phyloP scores from a whole-genome alignment of 2,113 vertebrate species.

The Anseranas semipalmata region DNA sequence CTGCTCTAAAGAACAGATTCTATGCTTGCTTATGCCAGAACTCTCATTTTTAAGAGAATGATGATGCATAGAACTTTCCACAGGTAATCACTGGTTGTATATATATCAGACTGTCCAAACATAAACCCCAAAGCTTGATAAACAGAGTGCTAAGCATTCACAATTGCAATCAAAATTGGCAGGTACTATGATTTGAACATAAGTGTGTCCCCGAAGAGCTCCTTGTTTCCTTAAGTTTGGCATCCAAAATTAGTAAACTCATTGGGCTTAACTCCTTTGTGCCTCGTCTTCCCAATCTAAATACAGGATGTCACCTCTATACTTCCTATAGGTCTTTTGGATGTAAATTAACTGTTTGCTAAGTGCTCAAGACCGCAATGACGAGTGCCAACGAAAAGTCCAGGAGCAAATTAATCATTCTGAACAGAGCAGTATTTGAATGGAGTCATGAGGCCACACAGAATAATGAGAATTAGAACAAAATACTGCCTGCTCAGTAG shows the following conservation, averaged over 20 bases:
- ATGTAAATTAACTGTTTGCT: background rate
- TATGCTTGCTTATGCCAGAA: background rate
- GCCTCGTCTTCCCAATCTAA: background rate
- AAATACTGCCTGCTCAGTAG: background rate
- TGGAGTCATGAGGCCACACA: background rate
- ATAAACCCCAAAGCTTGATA: background rate
- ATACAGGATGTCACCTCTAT: background rate
- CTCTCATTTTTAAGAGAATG: no score
- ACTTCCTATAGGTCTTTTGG: background rate
- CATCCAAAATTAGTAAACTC: background rate
- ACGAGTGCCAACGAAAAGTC: background rate
- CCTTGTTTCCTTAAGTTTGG: background rate
- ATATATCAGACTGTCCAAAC: background rate
- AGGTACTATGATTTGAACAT: background rate
- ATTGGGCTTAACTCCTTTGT: background rate
- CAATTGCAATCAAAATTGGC: background rate
- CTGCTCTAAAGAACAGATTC: background rate
- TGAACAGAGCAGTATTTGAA: background rate
- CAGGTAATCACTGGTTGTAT: background rate
- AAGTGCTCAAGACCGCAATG: background rate
- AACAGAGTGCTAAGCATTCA: background rate
- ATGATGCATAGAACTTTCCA: background rate
- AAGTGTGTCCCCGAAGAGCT: background rate
- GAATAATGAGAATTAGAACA: background rate
- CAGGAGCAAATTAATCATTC: conserved; percentile 24